Evolutionary conservation across 2,888 invertebrate species (phyloP).

Genomic region (Xanthorhoe spadicearia): DNA sequence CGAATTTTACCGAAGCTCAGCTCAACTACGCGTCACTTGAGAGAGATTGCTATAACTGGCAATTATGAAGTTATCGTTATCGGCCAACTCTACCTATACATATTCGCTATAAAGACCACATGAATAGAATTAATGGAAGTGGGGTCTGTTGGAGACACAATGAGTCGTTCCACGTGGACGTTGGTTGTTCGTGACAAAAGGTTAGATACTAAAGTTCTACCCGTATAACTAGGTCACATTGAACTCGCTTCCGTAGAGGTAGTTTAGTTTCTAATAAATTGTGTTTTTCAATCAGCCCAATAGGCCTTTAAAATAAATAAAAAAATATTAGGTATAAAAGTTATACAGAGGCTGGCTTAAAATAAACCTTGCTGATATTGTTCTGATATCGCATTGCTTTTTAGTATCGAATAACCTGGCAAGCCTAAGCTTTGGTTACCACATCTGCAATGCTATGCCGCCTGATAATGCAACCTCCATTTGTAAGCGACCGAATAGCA

Average conservation of each 20-base stretch:
- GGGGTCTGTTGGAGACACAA: background rate
- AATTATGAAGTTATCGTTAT: background rate
- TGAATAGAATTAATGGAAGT: background rate
- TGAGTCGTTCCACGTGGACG: background rate
- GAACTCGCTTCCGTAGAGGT: background rate
- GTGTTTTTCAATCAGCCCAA: background rate
- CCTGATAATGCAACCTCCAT: too few species aligned
- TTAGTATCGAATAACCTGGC: too few species aligned
- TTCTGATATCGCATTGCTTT: too few species aligned
- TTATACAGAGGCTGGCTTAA: background rate
- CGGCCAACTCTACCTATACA: background rate
- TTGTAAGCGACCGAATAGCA: too few species aligned
- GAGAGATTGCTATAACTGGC: background rate
- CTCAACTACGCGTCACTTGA: background rate
- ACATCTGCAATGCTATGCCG: too few species aligned
- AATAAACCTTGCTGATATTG: too few species aligned
- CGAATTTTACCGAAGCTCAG: background rate
- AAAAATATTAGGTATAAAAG: background rate
- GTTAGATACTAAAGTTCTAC: background rate
- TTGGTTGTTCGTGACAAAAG: constrained; percentile 1
- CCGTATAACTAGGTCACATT: background rate
- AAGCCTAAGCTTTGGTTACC: too few species aligned
- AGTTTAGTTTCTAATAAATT: background rate
- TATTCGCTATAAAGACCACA: background rate
- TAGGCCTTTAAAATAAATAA: background rate